phyloP scores from a whole-genome alignment of 37 sponge, comb jelly and placozoan species.

The Beroe ovata region DNA sequence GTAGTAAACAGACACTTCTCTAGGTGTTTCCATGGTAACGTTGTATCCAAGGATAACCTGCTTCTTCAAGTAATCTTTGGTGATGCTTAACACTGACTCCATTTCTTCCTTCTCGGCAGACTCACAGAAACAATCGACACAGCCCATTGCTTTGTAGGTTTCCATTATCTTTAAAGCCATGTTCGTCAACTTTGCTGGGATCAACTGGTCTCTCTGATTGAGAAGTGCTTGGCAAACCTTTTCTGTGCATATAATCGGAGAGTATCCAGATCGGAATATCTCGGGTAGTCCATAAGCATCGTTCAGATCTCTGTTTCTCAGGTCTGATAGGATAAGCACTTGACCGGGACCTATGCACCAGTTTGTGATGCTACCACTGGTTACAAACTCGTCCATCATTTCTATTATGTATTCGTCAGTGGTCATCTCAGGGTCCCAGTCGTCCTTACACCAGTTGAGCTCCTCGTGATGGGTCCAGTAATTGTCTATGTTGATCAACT shows the following conservation, averaged over 20 bases:
- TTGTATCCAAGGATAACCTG: neutral
- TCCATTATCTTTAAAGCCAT: neutral
- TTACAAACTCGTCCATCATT: neutral
- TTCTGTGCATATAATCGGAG: neutral
- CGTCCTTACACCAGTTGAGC: neutral
- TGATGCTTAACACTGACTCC: neutral
- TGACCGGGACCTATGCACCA: neutral
- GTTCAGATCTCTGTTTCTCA: neutral
- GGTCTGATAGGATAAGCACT: neutral
- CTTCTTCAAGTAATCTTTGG: conserved; percentile 15
- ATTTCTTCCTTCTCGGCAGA: neutral
- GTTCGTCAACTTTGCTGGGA: neutral
- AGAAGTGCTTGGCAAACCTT: neutral
- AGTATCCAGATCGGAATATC: neutral
- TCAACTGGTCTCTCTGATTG: neutral
- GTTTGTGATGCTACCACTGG: neutral
- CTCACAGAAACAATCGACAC: neutral
- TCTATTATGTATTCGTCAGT: neutral
- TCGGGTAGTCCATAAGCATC: neutral
- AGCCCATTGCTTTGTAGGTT: neutral
- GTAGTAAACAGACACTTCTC: neutral
- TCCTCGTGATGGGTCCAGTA: neutral
- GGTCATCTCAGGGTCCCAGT: neutral
- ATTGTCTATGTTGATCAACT: neutral
- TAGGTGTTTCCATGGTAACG: neutral